phyloP scores from a whole-genome alignment of 1,140 invertebrate genomes.

The Lutraria rhynchaena region DNA sequence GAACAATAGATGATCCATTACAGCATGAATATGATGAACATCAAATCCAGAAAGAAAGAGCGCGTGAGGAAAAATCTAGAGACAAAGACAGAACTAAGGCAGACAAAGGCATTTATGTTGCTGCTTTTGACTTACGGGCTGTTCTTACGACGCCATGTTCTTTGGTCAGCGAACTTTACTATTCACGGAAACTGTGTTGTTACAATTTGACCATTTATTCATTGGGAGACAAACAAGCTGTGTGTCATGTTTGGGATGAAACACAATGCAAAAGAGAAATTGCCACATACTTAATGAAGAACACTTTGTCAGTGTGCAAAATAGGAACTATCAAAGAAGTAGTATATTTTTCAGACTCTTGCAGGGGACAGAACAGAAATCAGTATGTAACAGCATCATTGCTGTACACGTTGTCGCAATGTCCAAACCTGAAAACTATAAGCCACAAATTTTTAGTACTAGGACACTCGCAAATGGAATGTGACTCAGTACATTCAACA shows the following conservation, averaged over 20 bases:
- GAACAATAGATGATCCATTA: not conserved
- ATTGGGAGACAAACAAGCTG: constrained; percentile 16
- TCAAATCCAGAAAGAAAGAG: constrained; percentile 2
- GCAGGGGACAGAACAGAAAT: constrained; percentile 26
- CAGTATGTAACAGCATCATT: constrained; percentile 12
- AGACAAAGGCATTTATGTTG: constrained; percentile 1
- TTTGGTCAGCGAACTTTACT: constrained; percentile 29
- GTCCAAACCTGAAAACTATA: constrained; percentile 1
- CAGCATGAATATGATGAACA: constrained; percentile 1
- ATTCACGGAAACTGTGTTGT: constrained; percentile 32
- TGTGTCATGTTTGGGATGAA: constrained; percentile 48
- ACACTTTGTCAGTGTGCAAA: constrained; percentile 24
- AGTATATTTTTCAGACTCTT: constrained; percentile 52
- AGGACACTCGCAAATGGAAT: constrained; percentile 40
- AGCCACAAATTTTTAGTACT: constrained; percentile 14
- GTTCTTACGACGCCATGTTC: constrained; percentile 31
- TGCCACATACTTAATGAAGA: constrained; percentile 14
- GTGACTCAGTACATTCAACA: constrained; percentile 47
- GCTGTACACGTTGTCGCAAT: constrained; percentile 7
- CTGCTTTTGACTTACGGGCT: constrained; percentile 46
- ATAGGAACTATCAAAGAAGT: constrained; percentile 26
- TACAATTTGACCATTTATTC: constrained; percentile 38
- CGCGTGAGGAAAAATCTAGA: constrained; percentile 20
- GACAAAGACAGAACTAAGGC: constrained; percentile 22
- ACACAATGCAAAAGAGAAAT: constrained; percentile 40